Evolutionary conservation across 2,113 vertebrate species (phyloP), one percentile per base, ranked within the genome.

Genomic region (Lepidothrix coronata): DNA sequence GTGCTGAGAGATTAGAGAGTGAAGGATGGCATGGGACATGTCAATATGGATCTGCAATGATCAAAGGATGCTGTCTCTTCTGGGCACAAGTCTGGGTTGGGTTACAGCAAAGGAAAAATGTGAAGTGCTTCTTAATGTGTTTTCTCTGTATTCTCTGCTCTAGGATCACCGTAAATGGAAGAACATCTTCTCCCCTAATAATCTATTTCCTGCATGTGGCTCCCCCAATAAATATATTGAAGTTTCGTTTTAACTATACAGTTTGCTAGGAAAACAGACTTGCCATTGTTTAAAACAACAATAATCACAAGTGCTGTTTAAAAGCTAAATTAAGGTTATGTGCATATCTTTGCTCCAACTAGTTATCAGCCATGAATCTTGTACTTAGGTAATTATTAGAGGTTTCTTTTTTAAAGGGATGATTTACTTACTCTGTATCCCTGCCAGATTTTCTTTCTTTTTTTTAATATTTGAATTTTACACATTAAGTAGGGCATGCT

Each of bases 31-130:
- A 96, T 97, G 96, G 96, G 96, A 97, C 95, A 91, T 94, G 97
- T 97, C 97, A 96, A 93, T 96, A 97, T 90, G 95, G 96, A 97
- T 97, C 96, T 96, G 91, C 81, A 72, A 21, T 96, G 97, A 97
- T 97, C 97, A 97, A 97, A 97, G 96, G 87, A 96, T 78, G 58
- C 79, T 84, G 89, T 77, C 96, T 96, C 94, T 96, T 91, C 94
- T 95, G 97, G 95, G 95, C 80, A 83, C 87, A 95, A 96, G 93
- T 70, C 91, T 96, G 96, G 97, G 76, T 91, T 96, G 92, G 94
- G 93, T 93, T 92, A 95, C 85, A 97, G 89, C 74, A 91, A 96
- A 96, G 63, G 63, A 88, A 93, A 92, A 95, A 96, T 94, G 86
- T 90, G 97, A 94, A 97, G 96, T 91, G 96, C 94, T 95, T 95